Evolutionary conservation across 53 echinoderm and acorn worm species (phyloP).

Genomic region (Paelopatides confundens): DNA sequence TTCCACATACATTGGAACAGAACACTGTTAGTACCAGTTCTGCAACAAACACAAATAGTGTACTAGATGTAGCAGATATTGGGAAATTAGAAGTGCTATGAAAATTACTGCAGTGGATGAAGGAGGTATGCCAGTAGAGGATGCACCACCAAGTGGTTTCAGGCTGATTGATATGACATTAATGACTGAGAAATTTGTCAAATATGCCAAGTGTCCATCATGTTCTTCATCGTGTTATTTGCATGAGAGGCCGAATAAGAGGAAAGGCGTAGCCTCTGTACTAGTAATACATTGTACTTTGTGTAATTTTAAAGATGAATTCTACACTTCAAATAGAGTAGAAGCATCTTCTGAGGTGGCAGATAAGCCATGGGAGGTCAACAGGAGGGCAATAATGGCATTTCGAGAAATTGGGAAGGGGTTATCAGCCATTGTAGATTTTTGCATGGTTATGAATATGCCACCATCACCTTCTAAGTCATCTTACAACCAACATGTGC

Average conservation of each 20-base stretch:
- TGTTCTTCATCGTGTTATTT: not conserved
- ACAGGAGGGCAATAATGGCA: conserved; percentile 55
- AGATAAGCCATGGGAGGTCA: conserved; percentile 57
- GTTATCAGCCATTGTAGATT: conserved; percentile 34
- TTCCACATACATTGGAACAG: too few species aligned
- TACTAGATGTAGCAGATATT: too few species aligned
- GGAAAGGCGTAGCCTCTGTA: conserved; percentile 25
- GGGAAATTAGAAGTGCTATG: not conserved
- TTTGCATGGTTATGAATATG: conserved; percentile 63
- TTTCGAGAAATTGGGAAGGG: conserved; percentile 58
- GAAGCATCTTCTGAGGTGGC: not conserved
- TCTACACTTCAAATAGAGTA: conserved; percentile 8
- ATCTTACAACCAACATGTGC: not conserved
- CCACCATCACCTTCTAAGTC: conserved; percentile 36
- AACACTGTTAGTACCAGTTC: conserved; percentile 8
- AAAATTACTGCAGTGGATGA: not conserved
- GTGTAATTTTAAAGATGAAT: conserved; percentile 30
- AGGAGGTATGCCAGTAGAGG: not conserved
- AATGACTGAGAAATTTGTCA: conserved; percentile 4
- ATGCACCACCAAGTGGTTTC: not conserved
- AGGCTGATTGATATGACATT: conserved; percentile 21
- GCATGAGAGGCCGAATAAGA: not conserved
- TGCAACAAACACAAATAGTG: not conserved
- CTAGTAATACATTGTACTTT: not conserved
- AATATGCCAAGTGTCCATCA: conserved; percentile 24